These are phyloP conservation scores for Metridium senile DNA, from an alignment of 92 coral and sea anemone species.

Conservation along the genomic window DNA sequence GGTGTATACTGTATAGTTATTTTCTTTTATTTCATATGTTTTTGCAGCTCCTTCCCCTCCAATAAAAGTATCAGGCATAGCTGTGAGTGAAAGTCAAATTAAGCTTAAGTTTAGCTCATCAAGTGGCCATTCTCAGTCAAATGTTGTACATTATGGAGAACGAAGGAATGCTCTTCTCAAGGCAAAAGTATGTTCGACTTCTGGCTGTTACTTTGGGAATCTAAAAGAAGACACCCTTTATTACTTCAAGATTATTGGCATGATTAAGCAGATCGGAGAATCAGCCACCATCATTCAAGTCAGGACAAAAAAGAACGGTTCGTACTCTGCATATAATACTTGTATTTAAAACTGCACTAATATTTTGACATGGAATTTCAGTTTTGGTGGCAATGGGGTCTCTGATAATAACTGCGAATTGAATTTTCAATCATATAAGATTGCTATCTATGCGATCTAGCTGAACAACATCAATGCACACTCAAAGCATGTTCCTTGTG, in stretches of 20 bases:
- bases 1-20: no score
- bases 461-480: no score
- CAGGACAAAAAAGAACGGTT: conserved; percentile 15
- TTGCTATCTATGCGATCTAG: no score
- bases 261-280: conserved; percentile 1
- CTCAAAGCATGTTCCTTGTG: no score
- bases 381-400: no score
- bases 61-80: conserved; percentile 15
- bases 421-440: no score
- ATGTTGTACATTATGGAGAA: conserved; percentile 11
- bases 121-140: background rate
- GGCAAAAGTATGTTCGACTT: conserved; percentile 5
- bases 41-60: conserved; percentile 33
- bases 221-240: conserved; percentile 16
- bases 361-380: no score
- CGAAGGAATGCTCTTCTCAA: background rate
- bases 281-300: conserved; percentile 3
- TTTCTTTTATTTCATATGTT: background rate
- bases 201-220: conserved; percentile 10
- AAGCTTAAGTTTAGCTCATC: background rate
- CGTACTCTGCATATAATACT: background rate
- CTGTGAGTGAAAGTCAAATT: conserved; percentile 8
- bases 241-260: conserved; percentile 9
- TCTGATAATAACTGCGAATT: no score
- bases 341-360: background rate